Conservation (phyloP, 1,140 invertebrate species). For the Steinernema feltiae region DNA sequence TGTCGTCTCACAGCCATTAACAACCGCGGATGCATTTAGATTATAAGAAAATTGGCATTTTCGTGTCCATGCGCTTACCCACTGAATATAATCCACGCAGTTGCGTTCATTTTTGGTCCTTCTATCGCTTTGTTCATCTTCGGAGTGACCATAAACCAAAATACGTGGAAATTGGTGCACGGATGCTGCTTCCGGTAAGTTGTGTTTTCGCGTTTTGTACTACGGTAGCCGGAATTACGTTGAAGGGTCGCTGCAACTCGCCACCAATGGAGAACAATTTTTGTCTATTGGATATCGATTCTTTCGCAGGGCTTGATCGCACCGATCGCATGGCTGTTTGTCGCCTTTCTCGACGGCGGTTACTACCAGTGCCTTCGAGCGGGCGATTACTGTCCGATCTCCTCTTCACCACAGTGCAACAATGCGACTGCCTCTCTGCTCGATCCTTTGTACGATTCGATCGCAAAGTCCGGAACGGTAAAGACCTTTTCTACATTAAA, state of each 20-base stretch:
- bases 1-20: neutral
- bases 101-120: constrained; percentile 46
- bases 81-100: constrained; percentile 43
- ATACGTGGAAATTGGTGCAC: constrained; percentile 51
- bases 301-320: constrained; percentile 40
- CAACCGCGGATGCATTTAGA: constrained; percentile 33
- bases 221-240: neutral
- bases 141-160: constrained; percentile 45
- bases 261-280: constrained; percentile 41
- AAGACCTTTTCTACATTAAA: constrained; percentile 28
- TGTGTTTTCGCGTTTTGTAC: neutral
- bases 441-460: constrained; percentile 13
- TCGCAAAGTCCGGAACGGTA: constrained; percentile 25
- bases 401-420: constrained; percentile 23
- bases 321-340: constrained; percentile 51
- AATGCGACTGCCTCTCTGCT: constrained; percentile 31
- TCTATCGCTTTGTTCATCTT: constrained; percentile 43
- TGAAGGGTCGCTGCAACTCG: constrained; percentile 35
- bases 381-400: constrained; percentile 35
- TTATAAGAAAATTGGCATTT: constrained; percentile 46
- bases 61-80: constrained; percentile 49
- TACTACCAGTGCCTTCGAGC: constrained; percentile 46
- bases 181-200: constrained; percentile 47
- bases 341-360: constrained; percentile 46
- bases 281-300: constrained; percentile 49